A percentile compares a stretch with the other conserved stretches of the same genome.
Evolutionary conservation across 2,797 vertebrate species (phyloP).

Genomic region (Danio albolineatus): DNA sequence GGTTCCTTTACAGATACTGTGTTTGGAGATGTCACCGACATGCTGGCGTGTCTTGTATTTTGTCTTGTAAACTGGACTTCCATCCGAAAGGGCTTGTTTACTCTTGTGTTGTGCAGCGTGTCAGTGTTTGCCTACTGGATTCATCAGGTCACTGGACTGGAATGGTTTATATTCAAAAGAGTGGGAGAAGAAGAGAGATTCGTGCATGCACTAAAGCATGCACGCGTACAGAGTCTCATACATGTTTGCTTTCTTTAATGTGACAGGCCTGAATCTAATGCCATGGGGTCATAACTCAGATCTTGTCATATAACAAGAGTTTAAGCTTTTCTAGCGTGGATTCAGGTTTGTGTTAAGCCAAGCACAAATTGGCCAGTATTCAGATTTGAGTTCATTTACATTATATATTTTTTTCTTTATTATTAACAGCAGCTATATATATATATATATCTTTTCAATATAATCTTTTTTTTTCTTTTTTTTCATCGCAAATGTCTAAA

Average conservation of each 20-base stretch:
- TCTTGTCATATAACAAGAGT: slow-evolving; percentile 7
- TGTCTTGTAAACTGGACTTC: slow-evolving; percentile 2
- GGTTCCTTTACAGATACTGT: neutral
- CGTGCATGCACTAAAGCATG: slow-evolving; percentile 24
- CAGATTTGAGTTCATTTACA: neutral
- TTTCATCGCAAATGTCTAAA: too few relatives aligned
- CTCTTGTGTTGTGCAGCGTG: slow-evolving; percentile 13
- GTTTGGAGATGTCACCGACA: slow-evolving; percentile 3
- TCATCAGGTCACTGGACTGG: slow-evolving; percentile 22
- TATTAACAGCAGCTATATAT: too few relatives aligned
- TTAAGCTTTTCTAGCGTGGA: neutral
- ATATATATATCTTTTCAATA: too few relatives aligned
- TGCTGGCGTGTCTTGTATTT: slow-evolving; percentile 7
- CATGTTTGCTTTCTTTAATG: slow-evolving; percentile 38
- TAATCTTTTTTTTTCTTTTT: too few relatives aligned
- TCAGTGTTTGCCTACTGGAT: slow-evolving; percentile 9
- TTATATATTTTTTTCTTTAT: neutral
- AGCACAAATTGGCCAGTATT: slow-evolving; percentile 12
- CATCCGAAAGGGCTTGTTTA: slow-evolving; percentile 26
- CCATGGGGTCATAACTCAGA: slow-evolving; percentile 8
- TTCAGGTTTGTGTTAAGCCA: slow-evolving; percentile 2
- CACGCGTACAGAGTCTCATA: slow-evolving; percentile 22
- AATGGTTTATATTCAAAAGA: slow-evolving; percentile 36
- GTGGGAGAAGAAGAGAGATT: slow-evolving; percentile 17
- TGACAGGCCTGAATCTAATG: slow-evolving; percentile 27